Base-by-base conservation (phyloP, 2,888 invertebrate species). In the Limnephilus lunatus region DNA sequence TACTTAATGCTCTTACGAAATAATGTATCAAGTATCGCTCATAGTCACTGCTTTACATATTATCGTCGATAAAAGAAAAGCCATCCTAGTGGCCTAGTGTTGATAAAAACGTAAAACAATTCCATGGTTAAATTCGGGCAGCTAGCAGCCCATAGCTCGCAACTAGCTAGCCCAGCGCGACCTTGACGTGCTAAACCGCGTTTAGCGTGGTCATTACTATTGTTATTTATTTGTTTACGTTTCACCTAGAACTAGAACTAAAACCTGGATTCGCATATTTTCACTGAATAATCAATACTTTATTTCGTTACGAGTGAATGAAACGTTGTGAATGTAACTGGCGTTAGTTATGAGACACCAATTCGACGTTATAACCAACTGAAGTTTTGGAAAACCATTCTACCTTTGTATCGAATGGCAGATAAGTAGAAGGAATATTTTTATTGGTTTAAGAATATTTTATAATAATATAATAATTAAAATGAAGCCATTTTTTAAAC, bases 171-270 rank as follows among this genome's bases (percentile, higher is more conserved):
- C 3, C 30, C 32, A n/a, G 25, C n/a, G 88, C 32, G 88, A 39
- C 88, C 88, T 89, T 89, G 88, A 89, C 68, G 68, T 89, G 88
- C 2, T 68, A 81, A 89, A 89, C 80, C 11, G 7, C 87, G 25
- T 19, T 31, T 68, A 35, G 80, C 80, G 88, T 35, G 80, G 68
- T 19, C 80, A 80, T 88, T 68, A 44, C 80, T 32, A 88, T 80
- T 31, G 68, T 80, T 88, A 80, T 89, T 80, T 80, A 80, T 89
- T 89, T 89, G 88, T 89, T 89, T 80, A 89, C 88, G 80, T 81
- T 88, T 88, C 80, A 35, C 88, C 68, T 68, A 68, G 68, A 68
- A 68, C 68, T 68, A 68, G 68, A 25, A n/a, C n/a, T n/a, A n/a
- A 5, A 7, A 68, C 68, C 68, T 88, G 32, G 80, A 68, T 89